These are phyloP conservation scores for Epinotia demarniana DNA, from an alignment of 2,888 invertebrate species.

Conservation along the genomic window DNA sequence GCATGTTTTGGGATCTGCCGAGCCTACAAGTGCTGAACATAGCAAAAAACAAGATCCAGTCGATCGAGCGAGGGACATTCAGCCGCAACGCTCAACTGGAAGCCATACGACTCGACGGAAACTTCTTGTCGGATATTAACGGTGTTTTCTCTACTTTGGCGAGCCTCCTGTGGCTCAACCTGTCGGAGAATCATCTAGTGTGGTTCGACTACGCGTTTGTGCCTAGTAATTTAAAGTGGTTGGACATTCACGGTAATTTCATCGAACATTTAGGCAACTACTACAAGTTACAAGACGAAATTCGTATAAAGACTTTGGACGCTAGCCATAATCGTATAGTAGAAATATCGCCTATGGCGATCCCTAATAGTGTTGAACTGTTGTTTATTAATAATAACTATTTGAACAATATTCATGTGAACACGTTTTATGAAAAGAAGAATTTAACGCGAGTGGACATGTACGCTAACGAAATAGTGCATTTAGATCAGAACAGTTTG, in stretches of 20 bases:
- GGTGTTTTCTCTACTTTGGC: slow-evolving; percentile 94
- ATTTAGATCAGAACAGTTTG: slow-evolving; percentile 92
- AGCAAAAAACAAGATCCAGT: slow-evolving; percentile 94
- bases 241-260: slow-evolving; percentile 95
- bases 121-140: slow-evolving; percentile 94
- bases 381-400: slow-evolving; percentile 96
- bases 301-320: slow-evolving; percentile 92
- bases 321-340: slow-evolving; percentile 95
- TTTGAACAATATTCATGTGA: slow-evolving; percentile 91
- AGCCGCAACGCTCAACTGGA: slow-evolving; percentile 92
- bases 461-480: slow-evolving; percentile 94
- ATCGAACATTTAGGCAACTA: slow-evolving; percentile 95
- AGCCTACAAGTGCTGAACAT: slow-evolving; percentile 94
- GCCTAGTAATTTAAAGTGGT: slow-evolving; percentile 94
- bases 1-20: slow-evolving; percentile 94
- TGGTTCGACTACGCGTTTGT: slow-evolving; percentile 98
- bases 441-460: slow-evolving; percentile 94
- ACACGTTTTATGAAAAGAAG: slow-evolving; percentile 94
- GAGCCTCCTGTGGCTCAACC: slow-evolving; percentile 93
- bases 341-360: slow-evolving; percentile 92
- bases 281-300: slow-evolving; percentile 92
- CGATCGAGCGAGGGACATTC: slow-evolving; percentile 93
- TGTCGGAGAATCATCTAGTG: slow-evolving; percentile 95
- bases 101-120: slow-evolving; percentile 94
- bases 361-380: slow-evolving; percentile 94